A percentile compares a stretch with the other conserved stretches of the same genome.
Conservation (phyloP, 2,797 vertebrate species). For the Hemitrygon akajei region DNA sequence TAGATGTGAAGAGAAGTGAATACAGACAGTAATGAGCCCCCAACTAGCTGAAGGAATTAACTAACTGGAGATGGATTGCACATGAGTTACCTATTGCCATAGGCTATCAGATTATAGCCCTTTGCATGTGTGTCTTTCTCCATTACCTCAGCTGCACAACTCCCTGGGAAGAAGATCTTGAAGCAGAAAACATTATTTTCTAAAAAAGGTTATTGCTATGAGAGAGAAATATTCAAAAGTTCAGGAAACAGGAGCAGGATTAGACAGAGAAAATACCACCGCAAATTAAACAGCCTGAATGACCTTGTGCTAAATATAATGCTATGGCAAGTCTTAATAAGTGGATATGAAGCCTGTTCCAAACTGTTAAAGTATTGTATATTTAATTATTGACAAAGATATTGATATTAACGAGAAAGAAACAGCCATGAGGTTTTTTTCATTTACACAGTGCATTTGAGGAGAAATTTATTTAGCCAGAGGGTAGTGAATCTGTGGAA, state of each 20-base stretch:
- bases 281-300: neutral
- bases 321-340: neutral
- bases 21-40: neutral
- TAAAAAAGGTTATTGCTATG: too few relatives aligned
- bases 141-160: neutral
- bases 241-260: neutral
- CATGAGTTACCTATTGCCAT: neutral
- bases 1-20: neutral
- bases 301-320: neutral
- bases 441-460: neutral
- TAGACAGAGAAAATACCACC: neutral
- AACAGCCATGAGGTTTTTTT: neutral
- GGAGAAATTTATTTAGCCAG: too few relatives aligned
- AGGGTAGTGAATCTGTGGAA: too few relatives aligned
- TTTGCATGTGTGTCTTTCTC: neutral
- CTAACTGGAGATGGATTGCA: neutral
- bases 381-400: neutral
- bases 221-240: neutral
- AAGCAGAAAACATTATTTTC: neutral
- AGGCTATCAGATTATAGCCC: neutral
- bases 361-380: neutral
- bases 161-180: neutral
- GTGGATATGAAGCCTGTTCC: neutral
- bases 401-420: neutral
- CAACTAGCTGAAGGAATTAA: neutral